phyloP scores from a whole-genome alignment of 37 sponge, comb jelly and placozoan species.

The Chondrilla cf. caribensis region DNA sequence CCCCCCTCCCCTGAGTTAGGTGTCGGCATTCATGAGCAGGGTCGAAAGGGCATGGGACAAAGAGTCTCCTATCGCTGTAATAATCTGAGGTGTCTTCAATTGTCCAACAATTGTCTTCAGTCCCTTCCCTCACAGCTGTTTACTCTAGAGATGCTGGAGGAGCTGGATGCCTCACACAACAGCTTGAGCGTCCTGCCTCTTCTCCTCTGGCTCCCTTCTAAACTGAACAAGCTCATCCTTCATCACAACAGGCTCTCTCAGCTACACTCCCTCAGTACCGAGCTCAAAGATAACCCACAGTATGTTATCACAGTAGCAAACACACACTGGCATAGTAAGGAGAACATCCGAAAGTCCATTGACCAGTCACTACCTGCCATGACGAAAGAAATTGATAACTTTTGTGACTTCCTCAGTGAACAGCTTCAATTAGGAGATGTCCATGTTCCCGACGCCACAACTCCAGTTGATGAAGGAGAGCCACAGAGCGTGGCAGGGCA shows the following conservation, averaged over 20 bases:
- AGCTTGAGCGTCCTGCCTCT: constrained; percentile 50
- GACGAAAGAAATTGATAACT: too few species aligned
- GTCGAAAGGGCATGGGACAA: background rate
- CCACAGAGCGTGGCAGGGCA: too few species aligned
- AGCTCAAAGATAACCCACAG: background rate
- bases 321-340: background rate
- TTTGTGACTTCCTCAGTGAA: too few species aligned
- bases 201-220: constrained; percentile 59
- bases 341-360: constrained; percentile 29
- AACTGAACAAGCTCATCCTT: constrained; percentile 47
- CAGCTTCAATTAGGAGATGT: too few species aligned
- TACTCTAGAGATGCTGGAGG: constrained; percentile 18
- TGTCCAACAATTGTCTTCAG: constrained; percentile 48
- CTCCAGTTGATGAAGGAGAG: background rate
- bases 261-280: constrained; percentile 53
- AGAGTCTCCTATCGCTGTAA: constrained; percentile 2
- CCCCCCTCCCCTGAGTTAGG: background rate
- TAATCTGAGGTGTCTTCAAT: constrained; percentile 13
- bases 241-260: constrained; percentile 40
- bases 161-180: constrained; percentile 49
- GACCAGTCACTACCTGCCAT: too few species aligned
- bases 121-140: constrained; percentile 54
- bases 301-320: background rate
- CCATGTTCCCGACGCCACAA: constrained; percentile 14
- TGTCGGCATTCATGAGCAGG: background rate